phyloP scores from a whole-genome alignment of 2,797 vertebrate genomes.

The Liasis olivaceus region DNA sequence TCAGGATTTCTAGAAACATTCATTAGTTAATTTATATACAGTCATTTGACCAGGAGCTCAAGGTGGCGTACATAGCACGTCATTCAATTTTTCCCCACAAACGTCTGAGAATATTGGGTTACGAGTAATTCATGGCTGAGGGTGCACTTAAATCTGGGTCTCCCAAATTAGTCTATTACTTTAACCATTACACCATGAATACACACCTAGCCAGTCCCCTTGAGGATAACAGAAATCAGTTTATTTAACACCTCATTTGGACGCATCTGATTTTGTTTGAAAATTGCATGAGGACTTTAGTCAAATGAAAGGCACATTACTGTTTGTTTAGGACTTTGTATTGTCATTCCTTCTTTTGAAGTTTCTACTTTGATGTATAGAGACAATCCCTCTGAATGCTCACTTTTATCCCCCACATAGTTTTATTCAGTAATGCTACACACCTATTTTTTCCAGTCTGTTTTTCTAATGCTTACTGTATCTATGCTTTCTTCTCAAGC shows the following conservation, averaged over 20 bases:
- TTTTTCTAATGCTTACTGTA: neutral
- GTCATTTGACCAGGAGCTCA: neutral
- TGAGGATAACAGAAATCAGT: neutral
- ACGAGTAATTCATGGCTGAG: neutral
- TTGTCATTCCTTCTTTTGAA: neutral
- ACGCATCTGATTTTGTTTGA: neutral
- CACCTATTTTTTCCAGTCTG: neutral
- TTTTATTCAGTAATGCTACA: neutral
- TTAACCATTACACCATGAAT: neutral
- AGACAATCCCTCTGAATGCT: neutral
- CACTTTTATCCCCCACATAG: neutral
- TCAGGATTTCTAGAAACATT: neutral
- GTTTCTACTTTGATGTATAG: neutral
- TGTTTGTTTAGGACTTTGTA: neutral
- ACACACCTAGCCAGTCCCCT: neutral
- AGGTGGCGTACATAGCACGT: neutral
- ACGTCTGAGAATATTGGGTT: neutral
- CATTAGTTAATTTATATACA: neutral
- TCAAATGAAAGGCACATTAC: neutral
- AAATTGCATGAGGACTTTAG: neutral
- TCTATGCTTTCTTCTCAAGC: neutral
- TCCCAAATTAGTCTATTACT: neutral
- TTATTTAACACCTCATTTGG: neutral
- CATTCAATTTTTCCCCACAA: neutral
- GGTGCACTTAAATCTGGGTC: neutral